phyloP scores from a whole-genome alignment of 2,113 vertebrate genomes.

The Hassar affinis region DNA sequence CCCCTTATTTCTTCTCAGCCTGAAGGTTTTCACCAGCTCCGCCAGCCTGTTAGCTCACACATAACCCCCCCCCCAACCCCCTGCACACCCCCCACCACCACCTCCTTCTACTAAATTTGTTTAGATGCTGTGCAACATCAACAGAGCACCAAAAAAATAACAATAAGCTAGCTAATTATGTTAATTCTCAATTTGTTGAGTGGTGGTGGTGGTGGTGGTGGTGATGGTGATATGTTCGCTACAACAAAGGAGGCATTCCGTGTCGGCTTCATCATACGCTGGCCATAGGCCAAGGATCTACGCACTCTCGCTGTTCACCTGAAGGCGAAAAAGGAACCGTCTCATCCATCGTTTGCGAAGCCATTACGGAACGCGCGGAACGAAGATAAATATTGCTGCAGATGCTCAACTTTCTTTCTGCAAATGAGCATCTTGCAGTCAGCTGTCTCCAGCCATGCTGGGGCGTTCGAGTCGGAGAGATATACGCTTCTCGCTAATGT shows the following conservation, averaged over 20 bases:
- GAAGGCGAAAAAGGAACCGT: constrained; percentile 82
- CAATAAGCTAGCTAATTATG: constrained; percentile 95
- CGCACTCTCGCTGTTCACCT: constrained; percentile 77
- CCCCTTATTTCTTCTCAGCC: constrained; percentile 77
- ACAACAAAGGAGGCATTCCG: constrained; percentile 93
- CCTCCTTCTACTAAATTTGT: constrained; percentile 80
- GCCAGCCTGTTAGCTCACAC: constrained; percentile 98
- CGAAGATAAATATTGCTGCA: constrained; percentile 92
- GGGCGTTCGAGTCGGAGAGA: constrained; percentile 70
- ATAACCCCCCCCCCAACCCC: too few species aligned
- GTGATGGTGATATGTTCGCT: constrained; percentile 86
- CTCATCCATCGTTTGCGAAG: constrained; percentile 87
- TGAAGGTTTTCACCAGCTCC: constrained; percentile 87
- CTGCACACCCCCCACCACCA: constrained; percentile 30
- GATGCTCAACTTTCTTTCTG: constrained; percentile 77
- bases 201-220: constrained; percentile 72
- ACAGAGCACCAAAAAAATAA: constrained; percentile 64
- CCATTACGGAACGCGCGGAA: constrained; percentile 85
- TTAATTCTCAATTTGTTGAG: constrained; percentile 94
- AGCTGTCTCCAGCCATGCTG: constrained; percentile 73
- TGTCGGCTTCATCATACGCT: constrained; percentile 85
- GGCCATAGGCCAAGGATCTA: constrained; percentile 81
- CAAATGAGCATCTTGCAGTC: constrained; percentile 72
- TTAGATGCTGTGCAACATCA: constrained; percentile 99
- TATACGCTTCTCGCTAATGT: constrained; percentile 67